Percentiles rank a stretch among this genome's conserved stretches.
Evolutionary conservation across 2,113 vertebrate genomes (phyloP).

Genomic region (Atrichornis clamosus): DNA sequence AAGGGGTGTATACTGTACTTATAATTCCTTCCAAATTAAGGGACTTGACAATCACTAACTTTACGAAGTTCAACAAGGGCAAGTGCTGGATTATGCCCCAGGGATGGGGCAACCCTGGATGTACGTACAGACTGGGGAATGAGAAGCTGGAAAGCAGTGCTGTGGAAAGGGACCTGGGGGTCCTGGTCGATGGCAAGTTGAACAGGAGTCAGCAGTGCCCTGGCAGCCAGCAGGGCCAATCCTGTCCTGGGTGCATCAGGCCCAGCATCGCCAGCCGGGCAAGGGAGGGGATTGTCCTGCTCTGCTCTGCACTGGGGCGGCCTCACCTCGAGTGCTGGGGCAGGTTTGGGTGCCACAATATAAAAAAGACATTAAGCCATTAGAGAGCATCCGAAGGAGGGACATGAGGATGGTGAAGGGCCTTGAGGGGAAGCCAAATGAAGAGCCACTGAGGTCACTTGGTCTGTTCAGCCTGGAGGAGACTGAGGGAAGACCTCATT

Average conservation of each 20-base stretch:
- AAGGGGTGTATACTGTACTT: background rate
- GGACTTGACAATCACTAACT: background rate
- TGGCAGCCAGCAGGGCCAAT: background rate
- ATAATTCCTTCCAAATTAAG: background rate
- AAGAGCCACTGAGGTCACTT: background rate
- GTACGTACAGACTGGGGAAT: fast-evolving
- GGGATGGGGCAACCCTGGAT: background rate
- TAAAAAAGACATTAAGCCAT: fast-evolving
- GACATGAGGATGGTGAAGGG: background rate
- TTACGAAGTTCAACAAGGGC: background rate
- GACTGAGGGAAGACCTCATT: fast-evolving
- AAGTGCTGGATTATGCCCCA: fast-evolving
- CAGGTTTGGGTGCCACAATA: background rate
- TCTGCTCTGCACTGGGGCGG: fast-evolving
- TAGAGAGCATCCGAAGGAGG: background rate
- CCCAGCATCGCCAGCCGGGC: background rate
- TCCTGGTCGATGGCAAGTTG: fast-evolving
- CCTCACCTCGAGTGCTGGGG: background rate
- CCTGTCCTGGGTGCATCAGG: background rate
- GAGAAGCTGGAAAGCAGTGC: background rate
- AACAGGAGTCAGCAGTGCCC: background rate
- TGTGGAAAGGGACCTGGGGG: too few species aligned
- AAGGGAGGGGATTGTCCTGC: background rate
- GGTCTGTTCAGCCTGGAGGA: background rate
- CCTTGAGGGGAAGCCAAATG: fast-evolving